Evolutionary conservation across 2,888 invertebrate species (phyloP), one percentile per base, ranked within the genome.

Genomic region (Ormyrus pomaceus): DNA sequence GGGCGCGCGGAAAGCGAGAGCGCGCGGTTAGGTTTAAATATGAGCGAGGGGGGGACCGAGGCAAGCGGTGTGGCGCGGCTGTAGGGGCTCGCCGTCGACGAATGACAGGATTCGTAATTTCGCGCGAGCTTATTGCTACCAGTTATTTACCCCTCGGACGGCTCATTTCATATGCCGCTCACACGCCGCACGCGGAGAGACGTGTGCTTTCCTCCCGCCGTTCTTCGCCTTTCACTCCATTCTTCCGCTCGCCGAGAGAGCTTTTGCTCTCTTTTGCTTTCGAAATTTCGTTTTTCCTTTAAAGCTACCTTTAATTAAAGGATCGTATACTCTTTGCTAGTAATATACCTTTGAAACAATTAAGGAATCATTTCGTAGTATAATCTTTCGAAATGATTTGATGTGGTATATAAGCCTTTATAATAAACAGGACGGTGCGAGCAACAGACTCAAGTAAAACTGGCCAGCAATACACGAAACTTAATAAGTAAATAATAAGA

Each of bases 91-190:
- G 50, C 45, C 62, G 10, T 50, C 74, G 79, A 82, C 79, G 70
- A 82, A 85, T 84, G 88, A 87, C 86, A 85, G 84, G 85, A 87
- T 87, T 88, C 86, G 87, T 88, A 88, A 89, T 89, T 88, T 88
- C 86, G 86, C 86, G 85, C 86, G 84, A 84, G 87, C 87, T 89
- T 88, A 89, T 88, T 89, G 87, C 86, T 85, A 84, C 83, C 87
- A 82, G 86, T 88, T 89, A 88, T 89, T 89, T 86, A 88, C 85
- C 69, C 61, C 86, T 84, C 82, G 77, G 74, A 71, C 66, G 2
- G 79, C 87, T 88, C 86, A 87, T 88, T 88, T 84, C 84, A 85
- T 85, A 88, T 88, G 87, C 88, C 85, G 83, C 84, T 86, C 87
- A 85, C 86, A 85, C 80, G 59, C 75, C 58, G 74, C 68, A 5